phyloP scores from a whole-genome alignment of 2,888 invertebrate species.

The Trissonchulus latispiculum region DNA sequence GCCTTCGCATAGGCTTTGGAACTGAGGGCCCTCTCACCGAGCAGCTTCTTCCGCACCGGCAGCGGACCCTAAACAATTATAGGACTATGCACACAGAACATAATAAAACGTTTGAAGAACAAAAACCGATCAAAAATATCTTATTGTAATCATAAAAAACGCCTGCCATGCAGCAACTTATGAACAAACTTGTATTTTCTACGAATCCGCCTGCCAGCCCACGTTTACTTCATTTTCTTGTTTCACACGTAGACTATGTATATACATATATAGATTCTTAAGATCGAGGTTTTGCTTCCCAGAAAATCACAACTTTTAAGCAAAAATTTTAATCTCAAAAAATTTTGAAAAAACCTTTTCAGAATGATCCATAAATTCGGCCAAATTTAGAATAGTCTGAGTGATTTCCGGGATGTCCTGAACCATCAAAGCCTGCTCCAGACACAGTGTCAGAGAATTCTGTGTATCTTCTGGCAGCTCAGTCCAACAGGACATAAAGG shows the following conservation, averaged over 20 bases:
- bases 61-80: slow-evolving; percentile 85
- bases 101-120: too few relatives aligned
- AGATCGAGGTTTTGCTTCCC: too few relatives aligned
- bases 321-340: neutral
- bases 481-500: slow-evolving; percentile 98
- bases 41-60: slow-evolving; percentile 70
- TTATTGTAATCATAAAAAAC: too few relatives aligned
- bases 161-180: too few relatives aligned
- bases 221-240: too few relatives aligned
- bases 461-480: slow-evolving; percentile 72
- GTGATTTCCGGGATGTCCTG: slow-evolving; percentile 64
- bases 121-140: too few relatives aligned
- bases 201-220: too few relatives aligned
- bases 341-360: slow-evolving; percentile 55
- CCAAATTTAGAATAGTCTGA: slow-evolving; percentile 87
- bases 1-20: slow-evolving; percentile 76
- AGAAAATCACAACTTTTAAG: neutral
- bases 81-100: too few relatives aligned
- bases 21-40: slow-evolving; percentile 88
- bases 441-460: slow-evolving; percentile 68
- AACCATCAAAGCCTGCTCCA: slow-evolving; percentile 44
- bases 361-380: slow-evolving; percentile 99
- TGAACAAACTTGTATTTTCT: too few relatives aligned
- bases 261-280: too few relatives aligned
- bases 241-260: too few relatives aligned